Percentiles rank a stretch among this genome's conserved stretches.
These are phyloP conservation scores for Sitobion miscanthi DNA, from an alignment of 1,140 invertebrate genomes.

Conservation along the genomic window DNA sequence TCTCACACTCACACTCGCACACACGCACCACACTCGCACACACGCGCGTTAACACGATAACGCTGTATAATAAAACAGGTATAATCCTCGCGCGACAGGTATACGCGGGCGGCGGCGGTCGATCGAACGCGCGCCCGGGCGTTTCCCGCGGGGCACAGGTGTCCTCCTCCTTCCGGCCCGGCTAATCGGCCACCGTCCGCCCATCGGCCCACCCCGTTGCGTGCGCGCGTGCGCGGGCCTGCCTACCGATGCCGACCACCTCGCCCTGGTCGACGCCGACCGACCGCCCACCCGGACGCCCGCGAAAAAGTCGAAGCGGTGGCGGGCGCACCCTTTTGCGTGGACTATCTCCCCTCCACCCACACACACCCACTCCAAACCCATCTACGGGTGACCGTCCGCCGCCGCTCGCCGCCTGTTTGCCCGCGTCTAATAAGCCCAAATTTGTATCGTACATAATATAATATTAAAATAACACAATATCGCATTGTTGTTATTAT, in stretches of 20 bases:
- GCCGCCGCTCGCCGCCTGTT: not conserved
- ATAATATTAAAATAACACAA: not conserved
- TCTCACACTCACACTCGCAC: not conserved
- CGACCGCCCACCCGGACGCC: slow-evolving; percentile 4
- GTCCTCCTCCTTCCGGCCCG: not conserved
- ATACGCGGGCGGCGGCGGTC: not conserved
- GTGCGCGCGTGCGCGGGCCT: not conserved
- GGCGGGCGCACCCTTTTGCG: not conserved
- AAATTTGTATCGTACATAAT: not conserved
- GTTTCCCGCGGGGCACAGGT: not conserved
- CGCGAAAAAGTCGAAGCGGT: not conserved
- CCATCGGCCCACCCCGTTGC: not conserved
- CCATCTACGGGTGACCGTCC: not conserved
- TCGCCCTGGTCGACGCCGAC: not conserved
- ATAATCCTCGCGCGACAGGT: not conserved
- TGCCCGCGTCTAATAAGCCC: not conserved
- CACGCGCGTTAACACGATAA: not conserved
- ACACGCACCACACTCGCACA: not conserved
- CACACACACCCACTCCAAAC: not conserved
- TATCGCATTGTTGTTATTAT: not conserved
- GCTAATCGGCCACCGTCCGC: slow-evolving; percentile 17
- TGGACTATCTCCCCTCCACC: not conserved
- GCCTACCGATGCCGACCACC: not conserved
- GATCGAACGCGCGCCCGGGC: slow-evolving; percentile 22
- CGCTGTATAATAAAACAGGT: not conserved